Evolutionary conservation across 2,113 vertebrate genomes (phyloP).

Genomic region (Agelaius phoeniceus): DNA sequence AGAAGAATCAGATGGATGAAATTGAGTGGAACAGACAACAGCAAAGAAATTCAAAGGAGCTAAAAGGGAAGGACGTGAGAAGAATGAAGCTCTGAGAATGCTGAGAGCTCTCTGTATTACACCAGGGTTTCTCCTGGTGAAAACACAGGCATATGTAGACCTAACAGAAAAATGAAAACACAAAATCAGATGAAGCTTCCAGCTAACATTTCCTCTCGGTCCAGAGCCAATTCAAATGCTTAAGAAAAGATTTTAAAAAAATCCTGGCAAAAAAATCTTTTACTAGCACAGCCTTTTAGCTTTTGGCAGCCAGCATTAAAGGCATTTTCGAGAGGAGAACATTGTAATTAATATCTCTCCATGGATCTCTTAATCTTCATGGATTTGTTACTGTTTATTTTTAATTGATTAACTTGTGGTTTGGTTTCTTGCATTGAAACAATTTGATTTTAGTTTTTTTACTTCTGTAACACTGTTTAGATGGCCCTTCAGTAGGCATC

Average conservation of each 20-base stretch:
- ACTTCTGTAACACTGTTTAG: background rate
- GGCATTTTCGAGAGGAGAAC: background rate
- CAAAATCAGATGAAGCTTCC: background rate
- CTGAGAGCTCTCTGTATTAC: background rate
- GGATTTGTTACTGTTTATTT: background rate
- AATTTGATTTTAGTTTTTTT: background rate
- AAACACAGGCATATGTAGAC: background rate
- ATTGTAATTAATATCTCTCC: background rate
- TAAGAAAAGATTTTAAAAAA: background rate
- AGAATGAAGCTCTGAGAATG: background rate
- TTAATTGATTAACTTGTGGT: background rate
- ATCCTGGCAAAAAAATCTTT: background rate
- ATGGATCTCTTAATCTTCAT: background rate
- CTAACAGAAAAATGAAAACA: background rate
- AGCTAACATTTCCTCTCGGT: background rate
- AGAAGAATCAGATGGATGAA: background rate
- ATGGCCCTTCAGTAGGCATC: background rate
- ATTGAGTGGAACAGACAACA: slow-evolving; percentile 31
- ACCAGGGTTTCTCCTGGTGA: background rate
- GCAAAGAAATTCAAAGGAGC: background rate
- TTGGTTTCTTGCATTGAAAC: background rate
- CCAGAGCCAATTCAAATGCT: background rate
- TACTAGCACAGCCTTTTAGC: background rate
- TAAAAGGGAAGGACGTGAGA: background rate
- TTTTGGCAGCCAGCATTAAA: background rate